Percentiles rank a stretch among this genome's conserved stretches.
phyloP scores from a whole-genome alignment of 2,113 vertebrate genomes.

The Sturnira hondurensis region DNA sequence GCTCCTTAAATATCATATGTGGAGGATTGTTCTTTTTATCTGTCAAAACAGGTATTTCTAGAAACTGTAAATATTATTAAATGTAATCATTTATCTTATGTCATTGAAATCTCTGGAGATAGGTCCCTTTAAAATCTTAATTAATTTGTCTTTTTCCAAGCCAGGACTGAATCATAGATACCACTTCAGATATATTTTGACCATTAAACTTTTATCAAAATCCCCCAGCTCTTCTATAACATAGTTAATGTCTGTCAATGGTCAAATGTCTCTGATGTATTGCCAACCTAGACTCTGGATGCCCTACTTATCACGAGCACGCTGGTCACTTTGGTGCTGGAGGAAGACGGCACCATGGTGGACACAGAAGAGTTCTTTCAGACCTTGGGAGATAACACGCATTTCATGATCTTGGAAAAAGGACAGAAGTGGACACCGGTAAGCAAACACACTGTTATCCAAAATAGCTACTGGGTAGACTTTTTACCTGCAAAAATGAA shows the following conservation, averaged over 20 bases:
- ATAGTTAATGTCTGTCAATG: neutral
- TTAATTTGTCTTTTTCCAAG: neutral
- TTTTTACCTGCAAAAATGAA: neutral
- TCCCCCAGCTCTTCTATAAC: neutral
- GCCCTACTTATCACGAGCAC: slow-evolving; percentile 81
- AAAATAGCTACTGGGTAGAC: neutral
- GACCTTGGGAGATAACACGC: slow-evolving; percentile 83
- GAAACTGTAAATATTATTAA: neutral
- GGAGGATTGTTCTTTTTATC: neutral
- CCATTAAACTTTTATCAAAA: neutral
- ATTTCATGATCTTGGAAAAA: slow-evolving; percentile 86
- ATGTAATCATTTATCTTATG: neutral
- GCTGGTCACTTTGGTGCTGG: slow-evolving; percentile 86
- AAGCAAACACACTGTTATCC: slow-evolving; percentile 39
- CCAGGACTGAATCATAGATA: neutral
- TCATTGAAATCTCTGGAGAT: neutral
- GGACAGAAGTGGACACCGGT: slow-evolving; percentile 87
- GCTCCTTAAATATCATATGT: neutral
- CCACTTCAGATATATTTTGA: neutral
- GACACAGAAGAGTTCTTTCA: slow-evolving; percentile 90
- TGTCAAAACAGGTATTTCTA: neutral
- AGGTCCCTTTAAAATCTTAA: neutral
- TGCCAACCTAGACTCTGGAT: slow-evolving; percentile 79
- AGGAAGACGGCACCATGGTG: slow-evolving; percentile 91
- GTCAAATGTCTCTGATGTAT: neutral